Evolutionary conservation across 2,113 vertebrate genomes (phyloP).

Genomic region (Typhlomys cinereus): DNA sequence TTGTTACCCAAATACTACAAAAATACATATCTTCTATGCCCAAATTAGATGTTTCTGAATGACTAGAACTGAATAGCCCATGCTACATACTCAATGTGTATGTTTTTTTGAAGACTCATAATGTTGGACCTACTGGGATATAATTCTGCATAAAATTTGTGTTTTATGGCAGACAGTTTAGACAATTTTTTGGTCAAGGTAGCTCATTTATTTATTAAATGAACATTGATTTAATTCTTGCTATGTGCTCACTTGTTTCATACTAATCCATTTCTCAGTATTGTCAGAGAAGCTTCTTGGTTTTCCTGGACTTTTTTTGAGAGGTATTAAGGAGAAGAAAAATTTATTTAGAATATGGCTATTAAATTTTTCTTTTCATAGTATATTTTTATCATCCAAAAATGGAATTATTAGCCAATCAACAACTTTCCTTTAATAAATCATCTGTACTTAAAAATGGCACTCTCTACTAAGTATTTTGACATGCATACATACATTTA

Average conservation of each 20-base stretch:
- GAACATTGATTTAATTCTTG: conserved; percentile 57
- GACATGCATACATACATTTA: neutral
- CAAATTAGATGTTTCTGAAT: conserved; percentile 24
- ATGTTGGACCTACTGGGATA: neutral
- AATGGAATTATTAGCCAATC: neutral
- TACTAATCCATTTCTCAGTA: conserved; percentile 31
- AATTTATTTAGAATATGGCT: conserved; percentile 7
- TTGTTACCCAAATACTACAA: conserved; percentile 23
- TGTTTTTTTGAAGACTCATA: conserved; percentile 52
- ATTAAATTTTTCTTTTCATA: neutral
- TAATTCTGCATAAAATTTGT: conserved; percentile 42
- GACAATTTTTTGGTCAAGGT: conserved; percentile 48
- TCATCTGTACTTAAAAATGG: neutral
- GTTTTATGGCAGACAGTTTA: neutral
- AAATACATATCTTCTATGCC: conserved; percentile 2
- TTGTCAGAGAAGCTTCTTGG: conserved; percentile 8
- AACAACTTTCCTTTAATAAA: conserved; percentile 3
- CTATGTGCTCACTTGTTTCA: conserved; percentile 21
- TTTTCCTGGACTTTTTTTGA: neutral
- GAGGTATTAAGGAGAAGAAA: neutral
- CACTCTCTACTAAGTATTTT: neutral
- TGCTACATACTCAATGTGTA: conserved; percentile 34
- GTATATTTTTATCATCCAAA: neutral
- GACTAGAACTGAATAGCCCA: neutral
- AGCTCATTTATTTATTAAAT: conserved; percentile 48